Evolutionary conservation across 2,113 vertebrate species (phyloP).

Genomic region (Pampusana beccarii): DNA sequence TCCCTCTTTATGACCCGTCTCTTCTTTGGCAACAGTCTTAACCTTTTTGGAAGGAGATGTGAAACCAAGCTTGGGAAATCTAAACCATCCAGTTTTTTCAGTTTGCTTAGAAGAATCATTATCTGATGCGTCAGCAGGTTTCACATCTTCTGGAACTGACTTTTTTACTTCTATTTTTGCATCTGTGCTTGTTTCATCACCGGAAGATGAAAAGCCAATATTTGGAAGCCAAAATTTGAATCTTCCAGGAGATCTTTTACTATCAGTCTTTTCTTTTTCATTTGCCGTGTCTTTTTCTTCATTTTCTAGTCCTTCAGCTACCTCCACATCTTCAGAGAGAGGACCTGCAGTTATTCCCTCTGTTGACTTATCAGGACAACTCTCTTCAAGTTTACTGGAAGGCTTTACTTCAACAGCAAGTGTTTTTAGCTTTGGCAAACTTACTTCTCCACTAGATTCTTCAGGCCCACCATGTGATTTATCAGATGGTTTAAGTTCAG

Average conservation of each 20-base stretch:
- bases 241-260: constrained; percentile 59
- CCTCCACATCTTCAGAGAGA: not conserved
- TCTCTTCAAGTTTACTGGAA: not conserved
- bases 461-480: not conserved
- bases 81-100: constrained; percentile 77
- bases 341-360: constrained; percentile 7
- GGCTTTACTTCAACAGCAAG: not conserved
- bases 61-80: constrained; percentile 77
- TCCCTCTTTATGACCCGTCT: not conserved
- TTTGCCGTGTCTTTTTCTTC: not conserved
- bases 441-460: constrained; percentile 7
- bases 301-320: not conserved
- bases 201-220: constrained; percentile 73
- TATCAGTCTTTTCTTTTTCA: constrained; percentile 37
- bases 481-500: not conserved
- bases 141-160: constrained; percentile 13
- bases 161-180: not conserved
- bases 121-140: constrained; percentile 4
- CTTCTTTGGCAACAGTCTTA: constrained; percentile 13
- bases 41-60: constrained; percentile 70
- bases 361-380: constrained; percentile 5
- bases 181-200: not conserved
- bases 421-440: not conserved
- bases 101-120: constrained; percentile 23
- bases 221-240: constrained; percentile 76